Evolutionary conservation across 2,888 invertebrate species (phyloP).

Genomic region (Dryomyza anilis): DNA sequence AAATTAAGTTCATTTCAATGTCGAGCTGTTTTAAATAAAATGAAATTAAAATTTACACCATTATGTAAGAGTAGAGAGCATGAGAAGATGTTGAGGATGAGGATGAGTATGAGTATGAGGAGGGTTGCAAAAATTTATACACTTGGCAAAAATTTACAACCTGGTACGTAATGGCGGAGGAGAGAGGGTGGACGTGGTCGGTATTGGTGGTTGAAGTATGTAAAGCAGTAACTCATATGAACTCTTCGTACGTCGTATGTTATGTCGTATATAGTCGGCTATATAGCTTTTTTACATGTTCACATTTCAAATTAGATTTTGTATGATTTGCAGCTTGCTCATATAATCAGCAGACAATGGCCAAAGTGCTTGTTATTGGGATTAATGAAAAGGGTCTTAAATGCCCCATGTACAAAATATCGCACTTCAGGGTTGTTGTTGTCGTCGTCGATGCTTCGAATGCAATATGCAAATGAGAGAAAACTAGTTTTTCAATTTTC

Average conservation of each 20-base stretch:
- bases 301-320: neutral
- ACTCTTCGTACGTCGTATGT: neutral
- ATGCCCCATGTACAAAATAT: neutral
- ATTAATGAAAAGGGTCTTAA: neutral
- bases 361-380: conserved; percentile 2
- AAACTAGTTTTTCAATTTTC: neutral
- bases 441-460: conserved; percentile 6
- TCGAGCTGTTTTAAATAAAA: conserved; percentile 9
- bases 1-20: conserved; percentile 32
- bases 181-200: conserved; percentile 1
- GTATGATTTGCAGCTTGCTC: neutral
- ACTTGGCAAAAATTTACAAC: neutral
- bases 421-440: neutral
- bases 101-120: neutral
- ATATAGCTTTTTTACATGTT: neutral
- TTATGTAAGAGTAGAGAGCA: neutral
- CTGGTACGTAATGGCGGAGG: neutral
- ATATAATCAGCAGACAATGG: conserved; percentile 13
- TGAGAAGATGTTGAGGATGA: too few relatives aligned
- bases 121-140: conserved; percentile 29
- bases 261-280: neutral
- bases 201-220: neutral
- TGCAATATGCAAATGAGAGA: conserved; percentile 18
- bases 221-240: too few relatives aligned
- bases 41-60: neutral